These are phyloP conservation scores for Euleptes europaea DNA, from an alignment of 2,113 vertebrate species.

Conservation along the genomic window DNA sequence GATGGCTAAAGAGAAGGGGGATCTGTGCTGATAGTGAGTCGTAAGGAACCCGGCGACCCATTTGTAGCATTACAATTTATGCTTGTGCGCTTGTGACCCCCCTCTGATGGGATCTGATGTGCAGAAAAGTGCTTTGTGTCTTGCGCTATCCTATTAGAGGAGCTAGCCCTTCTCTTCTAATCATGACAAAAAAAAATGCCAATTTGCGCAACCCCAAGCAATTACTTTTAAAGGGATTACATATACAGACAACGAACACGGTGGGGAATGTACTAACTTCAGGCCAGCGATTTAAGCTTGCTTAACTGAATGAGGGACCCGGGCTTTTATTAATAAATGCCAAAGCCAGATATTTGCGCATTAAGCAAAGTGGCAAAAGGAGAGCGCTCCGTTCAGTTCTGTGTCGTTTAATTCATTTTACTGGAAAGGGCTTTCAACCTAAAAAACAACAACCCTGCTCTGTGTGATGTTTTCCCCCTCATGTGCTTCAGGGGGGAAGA, in stretches of 20 bases:
- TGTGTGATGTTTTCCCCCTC: neutral
- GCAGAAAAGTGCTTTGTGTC: slow-evolving; percentile 6
- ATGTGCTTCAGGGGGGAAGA: neutral
- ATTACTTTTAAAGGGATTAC: neutral
- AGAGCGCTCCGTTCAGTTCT: neutral
- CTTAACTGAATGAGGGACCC: neutral
- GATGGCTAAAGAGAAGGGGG: slow-evolving; percentile 24
- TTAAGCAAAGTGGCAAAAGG: neutral
- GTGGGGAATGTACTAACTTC: neutral
- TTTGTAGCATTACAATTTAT: slow-evolving; percentile 26
- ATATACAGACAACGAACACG: neutral
- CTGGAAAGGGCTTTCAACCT: neutral
- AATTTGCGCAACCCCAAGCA: neutral
- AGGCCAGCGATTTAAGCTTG: neutral
- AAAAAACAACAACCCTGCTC: no score
- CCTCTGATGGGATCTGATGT: slow-evolving; percentile 2
- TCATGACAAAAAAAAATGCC: neutral
- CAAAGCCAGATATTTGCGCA: neutral
- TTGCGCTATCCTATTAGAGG: neutral
- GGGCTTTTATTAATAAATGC: neutral
- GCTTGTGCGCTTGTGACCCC: slow-evolving; percentile 21
- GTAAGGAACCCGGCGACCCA: slow-evolving; percentile 35
- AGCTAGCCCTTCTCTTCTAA: neutral
- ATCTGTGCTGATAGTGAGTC: slow-evolving; percentile 55
- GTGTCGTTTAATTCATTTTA: neutral